Evolutionary conservation across 2,888 invertebrate genomes (phyloP), one percentile per base, ranked within the genome.

Genomic region (Diaprepes abbreviatus): DNA sequence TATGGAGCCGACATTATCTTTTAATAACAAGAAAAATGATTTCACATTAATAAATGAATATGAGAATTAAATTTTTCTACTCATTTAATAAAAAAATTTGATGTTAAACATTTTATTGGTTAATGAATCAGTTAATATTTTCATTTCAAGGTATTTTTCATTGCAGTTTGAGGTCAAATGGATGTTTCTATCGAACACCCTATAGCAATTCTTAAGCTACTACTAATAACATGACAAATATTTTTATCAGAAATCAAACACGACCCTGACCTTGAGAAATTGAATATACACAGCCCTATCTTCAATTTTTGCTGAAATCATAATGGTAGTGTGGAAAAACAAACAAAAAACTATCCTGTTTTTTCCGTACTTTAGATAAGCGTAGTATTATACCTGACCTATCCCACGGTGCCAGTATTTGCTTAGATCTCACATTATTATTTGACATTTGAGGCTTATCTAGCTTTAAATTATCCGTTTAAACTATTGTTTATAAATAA

Each of bases 401-500:
- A 67, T 52, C 50, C 40, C 66, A 67, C 50, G 60, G 16, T 54
- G 35, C 48, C 24, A 19, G 19, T 67, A 28, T 66, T 66, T 66
- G 16, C 14, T 54, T 57, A 24, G 36, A 31, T 24, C n/a, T 54
- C 40, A 52, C 24, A 9, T n/a, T 38, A 9, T 60, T 45, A 31
- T 45, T 28, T 33, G 9, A 7, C 16, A 5, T 5, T 28, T 55
- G 19, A 64, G 43, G 10, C 38, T 64, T 63, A 63, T 63, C 63
- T 36, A 1, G 40, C 24, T 17, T 40, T 54, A 64, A 40, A 48
- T 58, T 19, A 40, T 45, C 5, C 5, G 5, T 17, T 55, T n/a
- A n/a, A n/a, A n/a, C n/a, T n/a, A n/a, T n/a, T n/a, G n/a, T n/a
- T n/a, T n/a, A n/a, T n/a, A n/a, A n/a, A n/a, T n/a, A n/a, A n/a